Evolutionary conservation across 2,888 invertebrate species (phyloP).

Genomic region (Zygothrica quintamaculata): DNA sequence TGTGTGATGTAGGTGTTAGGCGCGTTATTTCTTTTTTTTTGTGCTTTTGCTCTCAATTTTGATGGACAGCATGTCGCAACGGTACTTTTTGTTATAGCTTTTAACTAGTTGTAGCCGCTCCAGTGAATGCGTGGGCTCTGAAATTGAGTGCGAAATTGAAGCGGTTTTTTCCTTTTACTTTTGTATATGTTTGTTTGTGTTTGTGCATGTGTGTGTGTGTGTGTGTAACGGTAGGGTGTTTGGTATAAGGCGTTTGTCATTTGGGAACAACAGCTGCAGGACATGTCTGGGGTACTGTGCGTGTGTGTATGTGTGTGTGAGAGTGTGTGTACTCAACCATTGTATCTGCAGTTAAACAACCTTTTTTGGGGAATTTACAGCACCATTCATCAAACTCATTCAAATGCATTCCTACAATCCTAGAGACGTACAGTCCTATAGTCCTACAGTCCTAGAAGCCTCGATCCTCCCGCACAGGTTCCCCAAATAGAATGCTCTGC

Average conservation of each 20-base stretch:
- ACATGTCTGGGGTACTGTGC: slow-evolving; percentile 1
- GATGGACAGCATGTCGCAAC: slow-evolving; percentile 54
- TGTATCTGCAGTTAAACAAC: slow-evolving; percentile 24
- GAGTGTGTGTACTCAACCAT: background rate
- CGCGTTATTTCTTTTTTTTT: slow-evolving; percentile 31
- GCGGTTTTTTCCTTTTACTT: slow-evolving; percentile 20
- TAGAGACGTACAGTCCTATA: no score
- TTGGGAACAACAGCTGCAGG: slow-evolving; percentile 14
- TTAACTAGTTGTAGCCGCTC: slow-evolving; percentile 40
- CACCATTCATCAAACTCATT: slow-evolving; percentile 68
- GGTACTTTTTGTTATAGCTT: slow-evolving; percentile 49
- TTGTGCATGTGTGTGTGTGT: background rate
- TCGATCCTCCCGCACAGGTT: slow-evolving; percentile 6
- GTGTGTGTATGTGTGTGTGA: slow-evolving; percentile 4
- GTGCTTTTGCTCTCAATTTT: slow-evolving; percentile 29
- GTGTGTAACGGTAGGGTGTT: background rate
- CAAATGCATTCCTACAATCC: slow-evolving; percentile 33
- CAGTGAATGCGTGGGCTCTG: slow-evolving; percentile 9
- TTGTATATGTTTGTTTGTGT: background rate
- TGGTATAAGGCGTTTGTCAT: slow-evolving; percentile 6
- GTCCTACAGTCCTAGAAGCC: background rate
- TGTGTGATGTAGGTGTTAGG: slow-evolving; percentile 15
- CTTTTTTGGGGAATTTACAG: slow-evolving; percentile 48
- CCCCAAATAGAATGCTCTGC: slow-evolving; percentile 18
- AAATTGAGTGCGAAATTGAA: slow-evolving; percentile 52